Conservation (phyloP, 2,113 vertebrate species). For the Psilopsiagon aymara region DNA sequence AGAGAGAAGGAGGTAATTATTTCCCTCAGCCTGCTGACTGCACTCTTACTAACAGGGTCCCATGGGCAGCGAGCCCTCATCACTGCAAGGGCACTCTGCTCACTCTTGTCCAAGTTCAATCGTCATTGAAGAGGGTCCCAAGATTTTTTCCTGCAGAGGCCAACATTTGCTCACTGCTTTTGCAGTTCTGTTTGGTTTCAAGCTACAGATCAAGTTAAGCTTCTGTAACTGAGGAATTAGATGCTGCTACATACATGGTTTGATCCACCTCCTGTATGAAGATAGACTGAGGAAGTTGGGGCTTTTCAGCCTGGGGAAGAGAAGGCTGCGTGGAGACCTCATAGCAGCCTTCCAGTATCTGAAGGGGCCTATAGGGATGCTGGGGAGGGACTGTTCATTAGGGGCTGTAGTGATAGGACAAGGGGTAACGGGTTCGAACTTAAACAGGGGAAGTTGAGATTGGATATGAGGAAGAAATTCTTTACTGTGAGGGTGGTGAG, state of each 20-base stretch:
- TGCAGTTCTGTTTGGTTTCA: not conserved
- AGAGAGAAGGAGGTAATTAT: not conserved
- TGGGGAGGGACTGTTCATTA: no score
- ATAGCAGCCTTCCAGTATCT: no score
- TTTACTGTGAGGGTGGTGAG: no score
- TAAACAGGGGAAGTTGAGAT: no score
- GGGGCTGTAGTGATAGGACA: no score
- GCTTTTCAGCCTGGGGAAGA: no score
- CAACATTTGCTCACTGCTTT: not conserved
- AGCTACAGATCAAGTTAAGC: not conserved
- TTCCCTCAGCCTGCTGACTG: not conserved
- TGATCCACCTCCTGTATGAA: not conserved
- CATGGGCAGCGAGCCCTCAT: not conserved
- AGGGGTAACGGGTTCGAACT: no score
- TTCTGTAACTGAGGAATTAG: not conserved
- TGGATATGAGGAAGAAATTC: no score
- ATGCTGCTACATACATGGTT: not conserved
- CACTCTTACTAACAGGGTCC: rapidly evolving
- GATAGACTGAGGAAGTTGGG: no score
- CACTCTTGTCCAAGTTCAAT: not conserved
- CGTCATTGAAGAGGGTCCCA: not conserved
- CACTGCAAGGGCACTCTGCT: not conserved
- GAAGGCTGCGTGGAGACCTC: no score
- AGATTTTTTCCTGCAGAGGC: not conserved
- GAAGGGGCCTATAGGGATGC: no score